A percentile compares a stretch with the other conserved stretches of the same genome.
These are phyloP conservation scores for Acinonyx jubatus DNA, from an alignment of 2,113 vertebrate species.

Conservation along the genomic window DNA sequence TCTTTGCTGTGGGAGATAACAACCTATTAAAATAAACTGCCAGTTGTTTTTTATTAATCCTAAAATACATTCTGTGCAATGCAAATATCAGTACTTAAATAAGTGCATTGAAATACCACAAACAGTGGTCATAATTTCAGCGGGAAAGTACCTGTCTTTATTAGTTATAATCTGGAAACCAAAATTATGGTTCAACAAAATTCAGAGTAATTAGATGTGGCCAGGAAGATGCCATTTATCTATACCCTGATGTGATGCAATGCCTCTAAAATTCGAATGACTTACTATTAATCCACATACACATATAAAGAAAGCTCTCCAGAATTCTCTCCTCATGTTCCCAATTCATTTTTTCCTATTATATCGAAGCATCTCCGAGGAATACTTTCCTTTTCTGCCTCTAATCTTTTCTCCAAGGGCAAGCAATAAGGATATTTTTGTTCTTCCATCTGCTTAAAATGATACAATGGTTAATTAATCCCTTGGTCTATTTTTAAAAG, in stretches of 20 bases:
- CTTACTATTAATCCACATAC: background rate
- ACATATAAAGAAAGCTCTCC: background rate
- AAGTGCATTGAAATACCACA: background rate
- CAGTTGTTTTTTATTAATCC: background rate
- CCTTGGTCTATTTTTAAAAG: background rate
- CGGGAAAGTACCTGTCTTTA: background rate
- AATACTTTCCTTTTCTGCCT: background rate
- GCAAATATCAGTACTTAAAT: background rate
- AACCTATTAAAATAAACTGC: too few species aligned
- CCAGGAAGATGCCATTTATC: background rate
- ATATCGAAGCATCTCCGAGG: background rate
- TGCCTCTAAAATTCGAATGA: background rate
- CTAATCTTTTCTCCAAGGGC: background rate
- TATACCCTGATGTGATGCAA: rapidly evolving
- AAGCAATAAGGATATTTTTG: background rate
- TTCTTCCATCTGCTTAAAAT: background rate
- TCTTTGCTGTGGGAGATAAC: too few species aligned
- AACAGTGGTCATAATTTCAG: background rate
- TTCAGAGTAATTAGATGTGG: background rate
- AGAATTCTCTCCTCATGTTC: background rate
- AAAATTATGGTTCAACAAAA: background rate
- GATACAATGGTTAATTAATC: background rate
- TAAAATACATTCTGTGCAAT: background rate
- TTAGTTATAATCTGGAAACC: background rate
- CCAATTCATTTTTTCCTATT: background rate